Percentiles rank a stretch among this genome's conserved stretches.
These are phyloP conservation scores for Melanotaenia parkinsoni DNA, from an alignment of 2,797 vertebrate genomes.

Conservation along the genomic window DNA sequence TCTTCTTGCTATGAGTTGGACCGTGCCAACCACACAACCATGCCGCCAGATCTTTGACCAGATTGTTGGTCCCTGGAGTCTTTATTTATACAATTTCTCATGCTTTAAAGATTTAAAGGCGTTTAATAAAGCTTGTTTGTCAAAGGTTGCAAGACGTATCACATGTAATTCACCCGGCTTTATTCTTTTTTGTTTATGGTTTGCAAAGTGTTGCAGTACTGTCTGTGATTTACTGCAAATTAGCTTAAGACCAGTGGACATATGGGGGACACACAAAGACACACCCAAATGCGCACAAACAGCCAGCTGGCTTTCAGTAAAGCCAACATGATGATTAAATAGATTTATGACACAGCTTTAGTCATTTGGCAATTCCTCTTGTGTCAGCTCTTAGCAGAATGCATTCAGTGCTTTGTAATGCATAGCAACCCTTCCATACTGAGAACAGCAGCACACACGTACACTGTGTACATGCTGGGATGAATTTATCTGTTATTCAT, in stretches of 20 bases:
- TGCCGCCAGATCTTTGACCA: not conserved
- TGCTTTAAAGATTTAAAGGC: rapidly evolving
- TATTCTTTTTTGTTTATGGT: slow-evolving; percentile 11
- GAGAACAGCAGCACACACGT: slow-evolving; percentile 6
- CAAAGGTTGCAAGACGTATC: slow-evolving; percentile 10
- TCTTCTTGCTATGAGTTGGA: not conserved
- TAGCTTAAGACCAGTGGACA: slow-evolving; percentile 34
- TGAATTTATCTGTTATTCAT: not conserved
- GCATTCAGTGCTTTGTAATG: slow-evolving; percentile 30
- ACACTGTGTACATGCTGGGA: not conserved
- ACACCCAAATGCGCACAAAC: slow-evolving; percentile 17
- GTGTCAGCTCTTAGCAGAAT: slow-evolving; percentile 44
- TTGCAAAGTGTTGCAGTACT: slow-evolving; percentile 11
- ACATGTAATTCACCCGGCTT: slow-evolving; percentile 1
- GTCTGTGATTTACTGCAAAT: slow-evolving; percentile 36
- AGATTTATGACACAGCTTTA: slow-evolving; percentile 26
- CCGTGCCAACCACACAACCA: not conserved
- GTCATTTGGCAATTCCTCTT: slow-evolving; percentile 31
- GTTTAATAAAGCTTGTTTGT: not conserved
- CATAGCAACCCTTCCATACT: not conserved
- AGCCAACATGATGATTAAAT: slow-evolving; percentile 41
- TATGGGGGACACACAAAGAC: slow-evolving; percentile 25
- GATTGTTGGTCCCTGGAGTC: too few species aligned
- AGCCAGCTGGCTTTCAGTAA: slow-evolving; percentile 48
- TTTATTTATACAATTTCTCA: not conserved